phyloP scores from a whole-genome alignment of 2,113 vertebrate species.

The Empidonax alnorum region DNA sequence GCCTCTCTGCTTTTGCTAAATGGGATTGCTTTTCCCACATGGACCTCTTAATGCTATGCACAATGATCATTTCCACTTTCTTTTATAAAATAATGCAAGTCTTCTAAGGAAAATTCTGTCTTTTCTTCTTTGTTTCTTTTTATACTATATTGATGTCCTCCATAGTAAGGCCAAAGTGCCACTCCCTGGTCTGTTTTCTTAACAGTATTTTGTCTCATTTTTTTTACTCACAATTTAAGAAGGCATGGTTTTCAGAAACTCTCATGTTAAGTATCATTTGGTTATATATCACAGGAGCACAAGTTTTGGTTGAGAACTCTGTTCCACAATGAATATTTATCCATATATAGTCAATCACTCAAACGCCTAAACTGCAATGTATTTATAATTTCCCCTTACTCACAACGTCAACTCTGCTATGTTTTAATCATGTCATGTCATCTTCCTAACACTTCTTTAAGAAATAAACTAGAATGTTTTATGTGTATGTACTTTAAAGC shows the following conservation, averaged over 20 bases:
- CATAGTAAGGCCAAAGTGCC: neutral
- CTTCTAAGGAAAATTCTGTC: neutral
- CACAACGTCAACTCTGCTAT: neutral
- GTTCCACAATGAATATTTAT: neutral
- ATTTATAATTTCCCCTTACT: neutral
- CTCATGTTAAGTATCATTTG: neutral
- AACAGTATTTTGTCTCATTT: neutral
- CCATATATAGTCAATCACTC: neutral
- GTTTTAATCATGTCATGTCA: neutral
- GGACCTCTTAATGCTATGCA: neutral
- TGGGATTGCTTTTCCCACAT: constrained; percentile 39
- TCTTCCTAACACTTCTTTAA: neutral
- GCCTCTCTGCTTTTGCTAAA: constrained; percentile 22
- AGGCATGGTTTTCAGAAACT: neutral
- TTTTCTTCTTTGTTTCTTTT: neutral
- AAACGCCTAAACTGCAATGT: neutral
- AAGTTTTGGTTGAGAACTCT: neutral
- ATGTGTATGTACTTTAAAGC: neutral
- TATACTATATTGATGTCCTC: neutral
- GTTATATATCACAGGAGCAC: neutral
- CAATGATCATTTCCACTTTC: neutral
- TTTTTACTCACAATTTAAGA: neutral
- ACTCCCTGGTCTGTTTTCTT: neutral
- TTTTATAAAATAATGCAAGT: neutral
- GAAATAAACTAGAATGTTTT: neutral